Evolutionary conservation across 2,113 vertebrate genomes (phyloP).

Genomic region (Salvelinus sp.): DNA sequence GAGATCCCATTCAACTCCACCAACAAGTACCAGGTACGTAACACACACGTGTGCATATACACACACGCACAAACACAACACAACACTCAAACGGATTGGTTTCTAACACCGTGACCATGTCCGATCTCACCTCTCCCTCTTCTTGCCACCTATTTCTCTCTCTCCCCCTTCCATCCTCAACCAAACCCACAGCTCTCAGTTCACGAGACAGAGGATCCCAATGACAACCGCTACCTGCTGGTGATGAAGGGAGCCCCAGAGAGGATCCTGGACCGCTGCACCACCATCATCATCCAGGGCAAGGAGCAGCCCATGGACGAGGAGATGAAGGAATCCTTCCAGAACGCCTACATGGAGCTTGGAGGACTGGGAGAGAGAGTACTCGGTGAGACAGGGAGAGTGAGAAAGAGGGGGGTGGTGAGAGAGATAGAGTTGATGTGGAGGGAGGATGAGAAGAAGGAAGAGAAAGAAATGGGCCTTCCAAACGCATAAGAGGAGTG

Average conservation of each 20-base stretch:
- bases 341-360: slow-evolving; percentile 87
- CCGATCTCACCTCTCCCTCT: not conserved
- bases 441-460: not conserved
- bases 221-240: slow-evolving; percentile 74
- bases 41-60: not conserved
- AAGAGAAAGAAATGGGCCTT: not conserved
- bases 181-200: slow-evolving; percentile 79
- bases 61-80: slow-evolving; percentile 4
- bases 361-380: slow-evolving; percentile 89
- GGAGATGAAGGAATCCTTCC: slow-evolving; percentile 85
- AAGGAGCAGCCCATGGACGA: slow-evolving; percentile 83
- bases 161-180: not conserved
- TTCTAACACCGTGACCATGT: not conserved
- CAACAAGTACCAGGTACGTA: slow-evolving; percentile 90
- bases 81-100: not conserved
- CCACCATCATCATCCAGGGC: slow-evolving; percentile 83
- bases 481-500: no score
- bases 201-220: slow-evolving; percentile 72
- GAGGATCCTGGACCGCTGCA: slow-evolving; percentile 88
- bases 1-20: slow-evolving; percentile 96
- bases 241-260: slow-evolving; percentile 94
- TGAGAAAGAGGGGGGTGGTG: not conserved
- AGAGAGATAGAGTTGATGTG: no score
- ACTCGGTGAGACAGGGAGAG: slow-evolving; percentile 69
- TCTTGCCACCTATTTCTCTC: not conserved